Evolutionary conservation across 64 coral and sea anemone genomes (phyloP).

Genomic region (Actinia equina): DNA sequence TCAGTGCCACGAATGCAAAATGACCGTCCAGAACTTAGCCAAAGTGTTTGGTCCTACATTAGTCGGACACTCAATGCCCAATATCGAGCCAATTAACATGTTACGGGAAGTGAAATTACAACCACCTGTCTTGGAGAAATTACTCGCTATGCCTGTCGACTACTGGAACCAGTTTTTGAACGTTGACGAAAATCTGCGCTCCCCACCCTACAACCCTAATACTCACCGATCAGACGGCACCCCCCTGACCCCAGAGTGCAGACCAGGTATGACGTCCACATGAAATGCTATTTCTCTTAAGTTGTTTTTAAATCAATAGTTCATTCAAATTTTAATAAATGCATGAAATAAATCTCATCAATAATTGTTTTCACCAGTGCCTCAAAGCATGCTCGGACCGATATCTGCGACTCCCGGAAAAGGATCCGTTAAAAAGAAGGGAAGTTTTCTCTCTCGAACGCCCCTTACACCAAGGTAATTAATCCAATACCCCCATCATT

Average conservation of each 20-base stretch:
- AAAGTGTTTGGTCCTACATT: conserved; percentile 96
- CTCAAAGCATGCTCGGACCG: conserved; percentile 95
- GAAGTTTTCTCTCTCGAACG: conserved; percentile 91
- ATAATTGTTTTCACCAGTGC: conserved; percentile 36
- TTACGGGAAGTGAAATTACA: conserved; percentile 77
- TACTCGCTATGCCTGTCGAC: conserved; percentile 89
- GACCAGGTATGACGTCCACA: conserved; percentile 55
- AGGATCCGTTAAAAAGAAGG: conserved; percentile 89
- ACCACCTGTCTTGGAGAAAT: conserved; percentile 85
- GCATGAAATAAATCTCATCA: not conserved
- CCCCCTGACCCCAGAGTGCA: conserved; percentile 77
- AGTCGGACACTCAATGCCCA: conserved; percentile 61
- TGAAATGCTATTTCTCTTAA: not conserved
- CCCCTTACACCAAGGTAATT: conserved; percentile 97
- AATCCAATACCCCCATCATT: not conserved
- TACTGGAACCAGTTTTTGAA: conserved; percentile 98
- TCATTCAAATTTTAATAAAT: too few species aligned
- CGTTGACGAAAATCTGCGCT: conserved; percentile 76
- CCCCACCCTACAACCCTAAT: conserved; percentile 89
- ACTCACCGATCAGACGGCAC: conserved; percentile 90
- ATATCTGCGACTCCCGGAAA: conserved; percentile 17
- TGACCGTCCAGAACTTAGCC: conserved; percentile 74
- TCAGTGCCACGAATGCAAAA: conserved; percentile 90
- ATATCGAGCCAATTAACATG: conserved; percentile 90
- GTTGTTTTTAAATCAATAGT: too few species aligned